Percentiles rank a stretch among this genome's conserved stretches.
Evolutionary conservation across 2,888 invertebrate genomes (phyloP).

Genomic region (Baronia brevicornis): DNA sequence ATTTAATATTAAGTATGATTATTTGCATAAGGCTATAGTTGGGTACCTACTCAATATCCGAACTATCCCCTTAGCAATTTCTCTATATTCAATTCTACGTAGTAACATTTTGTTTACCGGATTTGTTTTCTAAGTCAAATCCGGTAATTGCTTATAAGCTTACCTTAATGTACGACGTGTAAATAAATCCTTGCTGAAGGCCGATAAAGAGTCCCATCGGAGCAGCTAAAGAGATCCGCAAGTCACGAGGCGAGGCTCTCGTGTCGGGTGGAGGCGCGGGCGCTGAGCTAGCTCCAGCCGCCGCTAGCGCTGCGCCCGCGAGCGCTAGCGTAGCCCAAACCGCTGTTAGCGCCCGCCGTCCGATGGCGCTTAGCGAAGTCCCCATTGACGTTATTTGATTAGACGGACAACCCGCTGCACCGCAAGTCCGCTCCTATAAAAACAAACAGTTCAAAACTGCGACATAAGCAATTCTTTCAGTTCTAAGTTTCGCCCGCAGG

Average conservation of each 20-base stretch:
- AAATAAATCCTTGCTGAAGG: conserved; percentile 89
- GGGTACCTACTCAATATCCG: no score
- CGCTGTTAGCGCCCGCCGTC: conserved; percentile 46
- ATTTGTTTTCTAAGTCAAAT: no score
- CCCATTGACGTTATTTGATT: conserved; percentile 41
- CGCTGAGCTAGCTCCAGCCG: conserved; percentile 48
- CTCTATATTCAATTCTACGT: no score
- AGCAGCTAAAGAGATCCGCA: conserved; percentile 80
- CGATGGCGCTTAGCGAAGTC: conserved; percentile 47
- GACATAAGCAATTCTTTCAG: no score
- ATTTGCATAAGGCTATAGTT: no score
- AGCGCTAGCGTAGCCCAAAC: conserved; percentile 52
- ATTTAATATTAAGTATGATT: no score
- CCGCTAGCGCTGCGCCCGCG: conserved; percentile 42
- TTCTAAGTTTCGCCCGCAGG: no score
- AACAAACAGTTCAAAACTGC: conserved; percentile 3
- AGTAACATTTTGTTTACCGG: no score
- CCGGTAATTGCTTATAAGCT: neutral
- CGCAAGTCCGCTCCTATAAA: conserved; percentile 53
- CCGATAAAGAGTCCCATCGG: conserved; percentile 89
- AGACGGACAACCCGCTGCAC: conserved; percentile 60
- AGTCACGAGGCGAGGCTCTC: conserved; percentile 65
- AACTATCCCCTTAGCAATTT: no score
- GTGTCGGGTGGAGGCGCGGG: conserved; percentile 42
- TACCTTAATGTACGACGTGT: conserved; percentile 88